Conservation (phyloP, 2,113 vertebrate genomes). For the Scopus umbretta region DNA sequence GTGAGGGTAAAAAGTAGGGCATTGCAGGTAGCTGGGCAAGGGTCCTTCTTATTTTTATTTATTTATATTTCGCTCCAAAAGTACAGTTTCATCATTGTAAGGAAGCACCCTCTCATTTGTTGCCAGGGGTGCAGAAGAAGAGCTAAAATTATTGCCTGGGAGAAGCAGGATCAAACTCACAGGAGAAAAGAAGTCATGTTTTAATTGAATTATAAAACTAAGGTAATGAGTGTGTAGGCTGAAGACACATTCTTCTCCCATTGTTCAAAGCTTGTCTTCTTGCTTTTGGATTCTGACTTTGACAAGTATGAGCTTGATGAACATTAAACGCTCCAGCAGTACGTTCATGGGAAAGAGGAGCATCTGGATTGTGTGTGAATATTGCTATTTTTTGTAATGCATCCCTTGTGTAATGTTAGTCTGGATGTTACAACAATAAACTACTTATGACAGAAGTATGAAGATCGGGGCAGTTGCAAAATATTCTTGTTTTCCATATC, state of each 20-base stretch:
- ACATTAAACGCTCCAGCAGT: not conserved
- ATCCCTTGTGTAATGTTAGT: not conserved
- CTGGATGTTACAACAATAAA: not conserved
- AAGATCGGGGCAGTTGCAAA: not conserved
- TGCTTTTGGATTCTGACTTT: constrained; percentile 36
- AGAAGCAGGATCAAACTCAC: not conserved
- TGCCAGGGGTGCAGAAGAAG: not conserved
- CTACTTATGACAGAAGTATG: not conserved
- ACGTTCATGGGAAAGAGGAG: constrained; percentile 19
- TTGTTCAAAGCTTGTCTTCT: constrained; percentile 53
- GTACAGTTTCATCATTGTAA: not conserved
- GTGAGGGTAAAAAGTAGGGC: not conserved
- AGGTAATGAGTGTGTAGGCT: constrained; percentile 54
- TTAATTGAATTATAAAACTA: constrained; percentile 37
- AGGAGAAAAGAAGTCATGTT: not conserved
- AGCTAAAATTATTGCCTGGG: not conserved
- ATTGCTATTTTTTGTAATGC: not conserved
- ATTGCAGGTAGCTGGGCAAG: not conserved
- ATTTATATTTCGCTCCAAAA: not conserved
- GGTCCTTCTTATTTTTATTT: not conserved
- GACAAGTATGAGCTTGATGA: constrained; percentile 59
- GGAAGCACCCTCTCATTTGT: not conserved
- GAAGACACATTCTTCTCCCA: constrained; percentile 32
- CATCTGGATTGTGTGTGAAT: not conserved
- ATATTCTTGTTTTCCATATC: not conserved